Base-by-base conservation (phyloP, 2,113 vertebrate genomes). In the Gambusia affinis region DNA sequence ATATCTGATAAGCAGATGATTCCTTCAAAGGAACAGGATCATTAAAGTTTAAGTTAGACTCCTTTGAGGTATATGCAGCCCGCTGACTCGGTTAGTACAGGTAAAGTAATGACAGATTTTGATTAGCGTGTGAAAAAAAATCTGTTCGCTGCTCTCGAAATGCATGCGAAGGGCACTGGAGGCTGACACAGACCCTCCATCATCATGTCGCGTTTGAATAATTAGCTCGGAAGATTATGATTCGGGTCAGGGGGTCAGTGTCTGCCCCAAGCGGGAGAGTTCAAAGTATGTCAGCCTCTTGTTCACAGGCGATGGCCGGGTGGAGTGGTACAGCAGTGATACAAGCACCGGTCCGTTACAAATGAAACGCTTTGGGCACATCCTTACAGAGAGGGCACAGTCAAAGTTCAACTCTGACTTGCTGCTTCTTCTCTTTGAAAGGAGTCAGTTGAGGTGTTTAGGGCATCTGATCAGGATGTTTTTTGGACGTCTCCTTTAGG, bases 1-100 rank as follows among this genome's bases (percentile, higher is more conserved):
- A 70, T 62, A 76, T 51, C 19, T 60, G 33, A 68, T 70, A 82
- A 86, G 83, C 88, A 73, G 82, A 65, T 7, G n/a, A 44, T 76
- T 64, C 47, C 17, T 61, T 51, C 7, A 42, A 31, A 67, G 72
- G 30, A 74, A 75, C 2, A 51, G 70, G 68, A 80, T 85, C 70
- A 70, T 30, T 60, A 60, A 63, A 67, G 61, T 28, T 68, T 61
- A 17, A 29, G 17, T 68, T 68, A n/a, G 2, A 54, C 33, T 66
- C 65, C 73, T 69, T 24, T 17, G 3, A 31, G 65, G 29, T 27
- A 37, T 17, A 14, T n/a, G 60, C 44, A 68, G 64, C 64, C 57
- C 82, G 69, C 62, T 61, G 70, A 76, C 82, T 74, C 64, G 63
- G 66, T 71, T 71, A 51, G 24, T 62, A 61, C n/a, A 1, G 66